These are phyloP conservation scores for Eumerus sabulonum DNA, from an alignment of 2,888 invertebrate genomes.

Conservation along the genomic window DNA sequence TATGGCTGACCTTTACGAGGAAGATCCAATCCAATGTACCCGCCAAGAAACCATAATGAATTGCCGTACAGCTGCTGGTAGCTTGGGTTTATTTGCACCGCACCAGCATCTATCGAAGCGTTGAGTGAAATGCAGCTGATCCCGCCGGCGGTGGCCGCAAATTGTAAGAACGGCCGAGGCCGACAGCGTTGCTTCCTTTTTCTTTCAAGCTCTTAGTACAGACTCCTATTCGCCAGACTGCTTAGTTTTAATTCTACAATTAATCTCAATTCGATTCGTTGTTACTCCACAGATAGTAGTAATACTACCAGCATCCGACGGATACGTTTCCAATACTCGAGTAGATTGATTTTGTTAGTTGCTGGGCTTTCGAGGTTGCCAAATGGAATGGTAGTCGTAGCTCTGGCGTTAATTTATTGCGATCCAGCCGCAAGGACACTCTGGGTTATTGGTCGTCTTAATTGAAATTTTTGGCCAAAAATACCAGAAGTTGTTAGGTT, in stretches of 20 bases:
- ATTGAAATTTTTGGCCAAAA: conserved; percentile 58
- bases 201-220: too few species aligned
- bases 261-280: conserved; percentile 46
- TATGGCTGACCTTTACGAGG: conserved; percentile 16
- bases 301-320: conserved; percentile 3
- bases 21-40: conserved; percentile 19
- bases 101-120: conserved; percentile 21
- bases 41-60: conserved; percentile 58
- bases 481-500: conserved; percentile 24
- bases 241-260: conserved; percentile 45
- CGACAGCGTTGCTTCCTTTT: too few species aligned
- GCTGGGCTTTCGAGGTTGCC: conserved; percentile 2
- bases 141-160: conserved; percentile 7
- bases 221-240: background rate
- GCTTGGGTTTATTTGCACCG: conserved; percentile 22
- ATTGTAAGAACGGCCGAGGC: background rate
- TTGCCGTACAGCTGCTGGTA: conserved; percentile 27
- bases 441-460: conserved; percentile 55
- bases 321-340: conserved; percentile 37
- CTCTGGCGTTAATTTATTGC: conserved; percentile 58
- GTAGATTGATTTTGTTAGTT: conserved; percentile 59
- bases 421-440: conserved; percentile 60
- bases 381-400: conserved; percentile 24
- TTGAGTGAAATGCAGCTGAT: conserved; percentile 36
- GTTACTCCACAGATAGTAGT: conserved; percentile 21